Conservation (phyloP, 2,888 invertebrate species). For the Andrena minutula region DNA sequence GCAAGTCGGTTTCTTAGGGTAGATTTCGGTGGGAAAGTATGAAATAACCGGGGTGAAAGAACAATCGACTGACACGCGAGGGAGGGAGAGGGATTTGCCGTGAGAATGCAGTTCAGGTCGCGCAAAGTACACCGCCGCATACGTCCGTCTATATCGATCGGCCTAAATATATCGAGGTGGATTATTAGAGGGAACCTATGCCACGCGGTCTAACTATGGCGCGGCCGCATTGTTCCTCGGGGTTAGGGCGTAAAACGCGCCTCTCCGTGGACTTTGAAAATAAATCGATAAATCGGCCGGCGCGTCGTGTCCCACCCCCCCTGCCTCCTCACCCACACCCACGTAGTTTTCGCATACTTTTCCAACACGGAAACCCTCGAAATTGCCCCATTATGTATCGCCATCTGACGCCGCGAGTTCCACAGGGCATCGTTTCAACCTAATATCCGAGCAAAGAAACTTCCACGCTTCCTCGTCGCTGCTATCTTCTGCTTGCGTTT, state of each 20-base stretch:
- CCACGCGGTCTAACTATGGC: conserved; percentile 65
- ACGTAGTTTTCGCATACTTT: neutral
- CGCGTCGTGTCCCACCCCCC: neutral
- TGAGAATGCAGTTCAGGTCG: conserved; percentile 55
- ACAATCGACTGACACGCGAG: neutral
- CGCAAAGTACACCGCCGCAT: conserved; percentile 55
- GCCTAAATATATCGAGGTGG: conserved; percentile 83
- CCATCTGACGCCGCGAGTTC: conserved; percentile 40
- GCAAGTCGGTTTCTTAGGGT: too few relatives aligned
- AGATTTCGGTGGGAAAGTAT: too few relatives aligned
- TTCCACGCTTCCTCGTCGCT: conserved; percentile 19
- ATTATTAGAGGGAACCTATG: conserved; percentile 77
- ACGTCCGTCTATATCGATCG: conserved; percentile 80
- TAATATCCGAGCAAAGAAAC: conserved; percentile 52
- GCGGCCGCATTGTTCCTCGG: conserved; percentile 73
- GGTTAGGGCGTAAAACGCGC: conserved; percentile 61
- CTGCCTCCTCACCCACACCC: neutral
- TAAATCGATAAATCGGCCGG: conserved; percentile 45
- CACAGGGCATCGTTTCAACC: conserved; percentile 4
- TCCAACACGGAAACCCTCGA: conserved; percentile 12
- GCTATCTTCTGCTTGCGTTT: neutral
- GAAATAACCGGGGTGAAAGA: neutral
- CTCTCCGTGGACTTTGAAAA: conserved; percentile 52
- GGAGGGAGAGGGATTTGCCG: neutral
- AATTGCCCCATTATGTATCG: conserved; percentile 34